Percentiles rank a stretch among this genome's conserved stretches.
phyloP scores from a whole-genome alignment of 2,888 invertebrate species.

The Mimas tiliae region DNA sequence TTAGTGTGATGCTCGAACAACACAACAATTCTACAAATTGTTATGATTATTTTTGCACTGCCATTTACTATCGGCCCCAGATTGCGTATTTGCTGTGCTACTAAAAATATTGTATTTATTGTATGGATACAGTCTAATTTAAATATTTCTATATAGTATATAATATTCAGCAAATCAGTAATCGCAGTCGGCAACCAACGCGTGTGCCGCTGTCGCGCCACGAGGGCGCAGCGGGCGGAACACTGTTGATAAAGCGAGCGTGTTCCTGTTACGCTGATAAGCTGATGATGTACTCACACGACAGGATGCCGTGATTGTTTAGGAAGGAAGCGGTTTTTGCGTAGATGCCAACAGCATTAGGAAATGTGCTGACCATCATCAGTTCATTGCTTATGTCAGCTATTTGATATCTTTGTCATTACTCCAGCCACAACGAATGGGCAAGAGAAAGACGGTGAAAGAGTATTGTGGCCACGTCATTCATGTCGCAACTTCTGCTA shows the following conservation, averaged over 20 bases:
- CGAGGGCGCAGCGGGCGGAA: no score
- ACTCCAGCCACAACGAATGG: no score
- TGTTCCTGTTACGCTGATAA: background rate
- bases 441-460: no score
- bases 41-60: no score
- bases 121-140: background rate
- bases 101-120: no score
- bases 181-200: background rate
- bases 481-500: no score
- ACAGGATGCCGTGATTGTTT: conserved; percentile 9
- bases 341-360: background rate
- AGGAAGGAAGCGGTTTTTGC: background rate
- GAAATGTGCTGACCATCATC: background rate
- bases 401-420: no score
- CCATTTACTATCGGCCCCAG: background rate
- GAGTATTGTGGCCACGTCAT: no score
- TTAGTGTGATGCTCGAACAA: no score
- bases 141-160: background rate
- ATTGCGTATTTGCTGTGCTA: background rate
- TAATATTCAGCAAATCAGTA: background rate
- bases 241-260: background rate
- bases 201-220: background rate
- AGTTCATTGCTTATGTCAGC: no score
- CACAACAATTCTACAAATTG: no score
- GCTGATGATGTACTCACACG: background rate